Base-by-base conservation (phyloP, 2,797 vertebrate species). In the Pangasius macronema region DNA sequence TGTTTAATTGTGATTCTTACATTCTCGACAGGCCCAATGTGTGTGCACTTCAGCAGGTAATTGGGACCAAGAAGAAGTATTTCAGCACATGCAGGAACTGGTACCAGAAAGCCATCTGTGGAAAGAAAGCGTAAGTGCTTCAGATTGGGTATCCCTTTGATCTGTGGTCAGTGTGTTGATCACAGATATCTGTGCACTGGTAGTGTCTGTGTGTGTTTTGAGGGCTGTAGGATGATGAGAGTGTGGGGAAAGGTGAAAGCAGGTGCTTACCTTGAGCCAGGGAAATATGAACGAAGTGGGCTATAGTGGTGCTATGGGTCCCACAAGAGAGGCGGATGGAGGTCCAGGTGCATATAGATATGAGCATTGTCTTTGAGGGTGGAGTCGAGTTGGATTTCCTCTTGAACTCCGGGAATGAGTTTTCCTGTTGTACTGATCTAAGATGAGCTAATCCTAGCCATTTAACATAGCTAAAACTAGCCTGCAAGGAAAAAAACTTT, bases 81-180 rank as follows among this genome's bases (percentile, higher is more conserved):
- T 99, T 99, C 96, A 99, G 97, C 94, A 99, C 98, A 13, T 99
- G 99, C 92, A 97, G 96, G 93, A 99, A 97, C 95, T 99, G 98
- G 99, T 98, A 98, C 93, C 97, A 97, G 91, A 95, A 97, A 92
- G 89, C 97, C 89, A 99, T 99, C 93, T 99, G 99, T 89, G 97
- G 97, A 61, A 99, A 97, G 91, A 97, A 97, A 94, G 95, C 98
- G 99, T 99, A 96, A 99, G 99, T 99, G 70, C 18, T 81, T 61
- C 24, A 59, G 22, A 49, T 16, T 57, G 1, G 68, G 11, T 59
- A 9, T 80, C 13, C 77, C 14, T 53, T 22, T 27, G 27, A 82
- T 79, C 22, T 57, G 24, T 36, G 63, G 22, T 85, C 61, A 18
- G 22, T 24, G n/a, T 57, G 49, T 59, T 83, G 14, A 4, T 1